Conservation (phyloP, 2,113 vertebrate species). For the Aramus guarauna region DNA sequence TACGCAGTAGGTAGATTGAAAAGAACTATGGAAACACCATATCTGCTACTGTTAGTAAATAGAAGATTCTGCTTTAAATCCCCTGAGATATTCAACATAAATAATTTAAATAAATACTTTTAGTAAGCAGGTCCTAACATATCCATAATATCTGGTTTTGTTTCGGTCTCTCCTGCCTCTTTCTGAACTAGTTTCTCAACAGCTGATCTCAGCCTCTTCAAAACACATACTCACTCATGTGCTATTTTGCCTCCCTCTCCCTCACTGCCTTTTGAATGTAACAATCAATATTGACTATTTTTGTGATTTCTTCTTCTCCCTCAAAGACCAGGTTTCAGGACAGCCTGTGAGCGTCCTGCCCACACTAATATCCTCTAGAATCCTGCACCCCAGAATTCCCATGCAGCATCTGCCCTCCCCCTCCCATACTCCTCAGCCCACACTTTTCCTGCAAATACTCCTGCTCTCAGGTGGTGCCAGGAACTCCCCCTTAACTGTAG, state of each 20-base stretch:
- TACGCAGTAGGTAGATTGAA: background rate
- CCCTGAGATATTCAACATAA: background rate
- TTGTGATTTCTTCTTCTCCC: too few species aligned
- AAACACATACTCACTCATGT: background rate
- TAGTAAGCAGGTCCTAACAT: background rate
- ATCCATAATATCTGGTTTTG: background rate
- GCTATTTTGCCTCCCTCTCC: background rate
- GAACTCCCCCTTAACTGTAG: background rate
- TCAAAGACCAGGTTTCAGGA: background rate
- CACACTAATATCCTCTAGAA: background rate
- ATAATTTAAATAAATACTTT: background rate
- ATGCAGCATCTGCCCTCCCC: background rate
- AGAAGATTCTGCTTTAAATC: background rate
- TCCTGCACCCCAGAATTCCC: background rate
- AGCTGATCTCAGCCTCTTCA: background rate
- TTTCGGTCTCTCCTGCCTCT: background rate
- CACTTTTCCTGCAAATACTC: background rate
- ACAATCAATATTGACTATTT: background rate
- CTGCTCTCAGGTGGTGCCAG: background rate
- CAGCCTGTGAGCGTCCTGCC: background rate
- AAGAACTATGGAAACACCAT: background rate
- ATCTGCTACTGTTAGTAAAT: background rate
- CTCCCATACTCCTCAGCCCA: background rate
- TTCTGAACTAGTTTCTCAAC: background rate
- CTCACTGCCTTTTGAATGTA: background rate